Evolutionary conservation across 2,113 vertebrate genomes (phyloP).

Genomic region (Peromyscus californicus): DNA sequence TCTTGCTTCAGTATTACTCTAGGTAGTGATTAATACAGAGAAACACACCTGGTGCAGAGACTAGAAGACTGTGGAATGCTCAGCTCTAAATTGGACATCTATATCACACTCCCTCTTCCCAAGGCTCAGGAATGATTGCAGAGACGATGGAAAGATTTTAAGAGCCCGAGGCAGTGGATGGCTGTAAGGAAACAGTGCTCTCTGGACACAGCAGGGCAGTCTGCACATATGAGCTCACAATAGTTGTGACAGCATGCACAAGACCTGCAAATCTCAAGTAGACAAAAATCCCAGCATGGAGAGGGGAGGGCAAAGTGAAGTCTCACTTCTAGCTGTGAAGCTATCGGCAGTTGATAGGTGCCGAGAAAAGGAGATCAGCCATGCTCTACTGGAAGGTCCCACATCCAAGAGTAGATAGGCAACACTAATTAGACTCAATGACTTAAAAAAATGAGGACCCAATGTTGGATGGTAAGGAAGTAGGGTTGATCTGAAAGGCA

Average conservation of each 20-base stretch:
- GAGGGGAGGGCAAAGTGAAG: neutral
- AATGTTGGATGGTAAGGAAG: neutral
- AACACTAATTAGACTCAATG: neutral
- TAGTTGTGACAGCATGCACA: neutral
- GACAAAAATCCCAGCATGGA: neutral
- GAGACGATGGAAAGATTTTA: too few relatives aligned
- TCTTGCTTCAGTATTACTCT: neutral
- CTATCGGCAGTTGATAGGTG: neutral
- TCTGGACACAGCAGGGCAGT: neutral
- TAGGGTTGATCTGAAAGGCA: neutral
- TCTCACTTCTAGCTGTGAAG: neutral
- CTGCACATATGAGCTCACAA: neutral
- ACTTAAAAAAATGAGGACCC: neutral
- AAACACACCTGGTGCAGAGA: neutral
- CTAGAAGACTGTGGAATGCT: neutral
- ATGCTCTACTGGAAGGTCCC: too few relatives aligned
- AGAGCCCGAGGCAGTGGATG: neutral
- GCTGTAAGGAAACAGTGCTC: neutral
- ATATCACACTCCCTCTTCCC: neutral
- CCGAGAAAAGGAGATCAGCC: neutral
- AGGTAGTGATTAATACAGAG: neutral
- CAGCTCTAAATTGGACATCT: neutral
- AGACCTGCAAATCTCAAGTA: neutral
- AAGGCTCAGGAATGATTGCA: neutral
- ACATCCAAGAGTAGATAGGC: too few relatives aligned